Percentiles rank a stretch among this genome's conserved stretches.
phyloP scores from a whole-genome alignment of 2,888 invertebrate genomes.

The Meghimatium bilineatum region DNA sequence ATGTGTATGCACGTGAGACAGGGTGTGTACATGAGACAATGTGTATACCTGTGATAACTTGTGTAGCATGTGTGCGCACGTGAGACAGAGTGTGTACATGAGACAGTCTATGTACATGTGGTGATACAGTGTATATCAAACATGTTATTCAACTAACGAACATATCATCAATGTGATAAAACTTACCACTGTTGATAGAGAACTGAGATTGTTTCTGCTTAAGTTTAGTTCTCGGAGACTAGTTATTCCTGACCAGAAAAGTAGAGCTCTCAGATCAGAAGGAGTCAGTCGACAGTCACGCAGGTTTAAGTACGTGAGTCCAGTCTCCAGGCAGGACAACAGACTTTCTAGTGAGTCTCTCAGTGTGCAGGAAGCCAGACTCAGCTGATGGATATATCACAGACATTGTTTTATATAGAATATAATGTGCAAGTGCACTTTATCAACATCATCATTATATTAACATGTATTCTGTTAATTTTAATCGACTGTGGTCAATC shows the following conservation, averaged over 20 bases:
- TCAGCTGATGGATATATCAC: constrained; percentile 51
- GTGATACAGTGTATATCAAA: too few species aligned
- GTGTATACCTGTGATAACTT: too few species aligned
- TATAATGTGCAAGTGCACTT: not conserved
- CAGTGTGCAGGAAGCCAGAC: constrained; percentile 67
- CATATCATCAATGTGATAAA: too few species aligned
- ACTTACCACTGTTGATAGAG: constrained; percentile 50
- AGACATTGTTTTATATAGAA: not conserved
- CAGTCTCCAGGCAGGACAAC: constrained; percentile 54
- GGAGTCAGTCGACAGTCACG: constrained; percentile 67
- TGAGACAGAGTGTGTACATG: not conserved
- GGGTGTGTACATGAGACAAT: not conserved
- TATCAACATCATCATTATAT: too few species aligned
- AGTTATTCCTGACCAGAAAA: constrained; percentile 60
- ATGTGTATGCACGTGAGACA: not conserved
- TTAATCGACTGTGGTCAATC: too few species aligned
- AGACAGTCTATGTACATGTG: too few species aligned
- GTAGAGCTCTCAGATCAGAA: constrained; percentile 60
- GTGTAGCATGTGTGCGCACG: not conserved
- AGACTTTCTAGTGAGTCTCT: constrained; percentile 57
- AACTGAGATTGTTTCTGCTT: constrained; percentile 67
- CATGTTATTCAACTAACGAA: too few species aligned
- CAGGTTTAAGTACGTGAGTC: constrained; percentile 63
- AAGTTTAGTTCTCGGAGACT: constrained; percentile 66
- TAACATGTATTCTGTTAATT: too few species aligned